Evolutionary conservation across 2,888 invertebrate species (phyloP).

Genomic region (Pegoplata infirma): DNA sequence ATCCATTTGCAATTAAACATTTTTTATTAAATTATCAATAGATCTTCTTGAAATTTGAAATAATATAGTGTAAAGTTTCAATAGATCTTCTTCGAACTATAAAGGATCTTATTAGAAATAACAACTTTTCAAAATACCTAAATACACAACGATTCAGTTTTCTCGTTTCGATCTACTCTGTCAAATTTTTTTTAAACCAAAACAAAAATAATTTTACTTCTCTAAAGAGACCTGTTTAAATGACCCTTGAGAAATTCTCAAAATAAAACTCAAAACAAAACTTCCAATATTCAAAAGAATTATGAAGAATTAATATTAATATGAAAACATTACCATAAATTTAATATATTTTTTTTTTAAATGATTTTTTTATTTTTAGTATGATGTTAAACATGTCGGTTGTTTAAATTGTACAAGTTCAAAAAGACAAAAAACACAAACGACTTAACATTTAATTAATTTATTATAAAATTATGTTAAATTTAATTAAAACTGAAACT

Average conservation of each 20-base stretch:
- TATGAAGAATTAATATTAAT: neutral
- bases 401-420: neutral
- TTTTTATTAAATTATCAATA: too few relatives aligned
- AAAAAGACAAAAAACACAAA: too few relatives aligned
- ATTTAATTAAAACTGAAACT: conserved; percentile 13
- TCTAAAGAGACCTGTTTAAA: neutral
- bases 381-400: neutral
- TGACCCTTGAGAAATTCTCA: neutral
- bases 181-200: too few relatives aligned
- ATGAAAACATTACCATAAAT: neutral
- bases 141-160: too few relatives aligned
- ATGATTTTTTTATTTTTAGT: neutral
- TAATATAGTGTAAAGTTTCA: too few relatives aligned
- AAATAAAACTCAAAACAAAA: neutral
- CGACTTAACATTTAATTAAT: conserved; percentile 16
- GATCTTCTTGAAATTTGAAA: too few relatives aligned
- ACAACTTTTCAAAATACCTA: too few relatives aligned
- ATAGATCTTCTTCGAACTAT: too few relatives aligned
- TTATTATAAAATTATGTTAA: conserved; percentile 4
- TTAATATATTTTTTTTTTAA: neutral
- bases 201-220: too few relatives aligned
- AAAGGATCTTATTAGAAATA: too few relatives aligned
- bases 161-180: too few relatives aligned
- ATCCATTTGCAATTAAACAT: too few relatives aligned
- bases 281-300: neutral